Evolutionary conservation across 2,888 invertebrate genomes (phyloP), one percentile per base, ranked within the genome.

Genomic region (Hemistola chrysoprasaria): DNA sequence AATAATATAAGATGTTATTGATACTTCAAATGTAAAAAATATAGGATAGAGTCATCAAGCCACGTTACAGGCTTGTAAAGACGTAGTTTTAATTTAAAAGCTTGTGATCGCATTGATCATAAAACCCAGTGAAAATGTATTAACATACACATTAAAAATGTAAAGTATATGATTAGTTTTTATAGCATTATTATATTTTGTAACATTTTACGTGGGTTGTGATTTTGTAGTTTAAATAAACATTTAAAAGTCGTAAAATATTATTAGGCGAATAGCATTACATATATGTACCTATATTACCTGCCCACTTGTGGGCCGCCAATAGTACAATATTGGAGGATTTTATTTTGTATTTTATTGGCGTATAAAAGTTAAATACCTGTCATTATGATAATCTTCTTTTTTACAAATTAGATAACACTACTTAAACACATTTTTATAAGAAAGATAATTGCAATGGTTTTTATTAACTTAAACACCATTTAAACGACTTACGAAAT

Each of bases 381-480:
- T 44, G 30, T 32, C 38, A 29, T 41, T n/a, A n/a, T n/a, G n/a
- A 45, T 31, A 40, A 37, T 46, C 9, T 34, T 11, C 26, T 9
- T 40, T 25, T 39, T 41, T 40, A 51, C 49, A 62, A 60, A 48
- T 63, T n/a, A n/a, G n/a, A n/a, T 58, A 65, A 52, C 55, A 56
- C 53, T 38, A 48, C n/a, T n/a, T n/a, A n/a, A n/a, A n/a, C n/a
- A n/a, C n/a, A n/a, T n/a, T n/a, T n/a, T n/a, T n/a, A n/a, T n/a
- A n/a, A n/a, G n/a, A n/a, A n/a, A n/a, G n/a, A n/a, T n/a, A n/a
- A n/a, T n/a, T n/a, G n/a, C n/a, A n/a, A n/a, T n/a, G n/a, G n/a
- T n/a, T n/a, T n/a, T n/a, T n/a, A n/a, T n/a, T n/a, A n/a, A n/a
- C n/a, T n/a, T n/a, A n/a, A n/a, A 16, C 16, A 16, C 16, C 16